Evolutionary conservation across 1,140 invertebrate species (phyloP), one percentile per base, ranked within the genome.

Genomic region (Caenorhabditis tropicalis): DNA sequence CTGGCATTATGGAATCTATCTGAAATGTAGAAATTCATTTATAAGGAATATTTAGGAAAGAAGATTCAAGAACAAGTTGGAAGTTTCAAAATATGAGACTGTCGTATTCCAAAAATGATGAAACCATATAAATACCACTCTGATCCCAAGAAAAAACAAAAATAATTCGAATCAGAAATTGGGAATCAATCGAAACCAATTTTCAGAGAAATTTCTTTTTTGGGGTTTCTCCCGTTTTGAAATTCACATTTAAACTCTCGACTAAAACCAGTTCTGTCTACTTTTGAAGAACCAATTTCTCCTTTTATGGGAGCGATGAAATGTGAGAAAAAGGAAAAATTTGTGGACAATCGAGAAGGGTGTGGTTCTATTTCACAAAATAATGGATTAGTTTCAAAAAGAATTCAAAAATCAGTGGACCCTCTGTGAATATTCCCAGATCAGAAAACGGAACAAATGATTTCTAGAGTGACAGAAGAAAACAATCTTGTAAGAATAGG

Each of bases 1-100:
- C 65, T 39, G 36, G 31, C 82, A 84, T 84, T 58, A 49, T 81
- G 49, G 21, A 81, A 79, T 36, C 7, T 21, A n/a, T n/a, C n/a
- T n/a, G n/a, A n/a, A n/a, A n/a, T n/a, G n/a, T n/a, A n/a, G n/a
- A n/a, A n/a, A n/a, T n/a, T n/a, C n/a, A n/a, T n/a, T n/a, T n/a
- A n/a, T n/a, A n/a, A n/a, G n/a, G n/a, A n/a, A n/a, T n/a, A n/a
- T n/a, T n/a, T n/a, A n/a, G n/a, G n/a, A n/a, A n/a, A n/a, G n/a
- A n/a, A n/a, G n/a, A n/a, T n/a, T n/a, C n/a, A n/a, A n/a, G n/a
- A n/a, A n/a, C n/a, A n/a, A n/a, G n/a, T n/a, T n/a, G n/a, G n/a
- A n/a, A n/a, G n/a, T n/a, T n/a, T n/a, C n/a, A n/a, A n/a, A n/a
- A n/a, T n/a, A n/a, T n/a, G n/a, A n/a, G n/a, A n/a, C n/a, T n/a